phyloP scores from a whole-genome alignment of 2,113 vertebrate genomes.

The Malaclemys terrapin region DNA sequence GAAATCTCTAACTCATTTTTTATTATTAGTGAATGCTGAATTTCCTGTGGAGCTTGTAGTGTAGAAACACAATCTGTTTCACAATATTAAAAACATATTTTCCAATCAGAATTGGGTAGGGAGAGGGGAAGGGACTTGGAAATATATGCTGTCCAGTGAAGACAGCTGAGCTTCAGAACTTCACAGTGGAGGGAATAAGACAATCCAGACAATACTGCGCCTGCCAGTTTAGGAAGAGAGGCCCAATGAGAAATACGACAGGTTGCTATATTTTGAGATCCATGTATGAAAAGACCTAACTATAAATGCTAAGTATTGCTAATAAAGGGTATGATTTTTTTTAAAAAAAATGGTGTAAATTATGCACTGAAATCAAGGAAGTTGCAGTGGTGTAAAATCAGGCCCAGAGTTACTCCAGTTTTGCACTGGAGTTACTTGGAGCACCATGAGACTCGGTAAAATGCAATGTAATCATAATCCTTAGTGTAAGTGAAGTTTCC shows the following conservation, averaged over 20 bases:
- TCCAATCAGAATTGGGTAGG: not conserved
- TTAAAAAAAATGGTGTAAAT: not conserved
- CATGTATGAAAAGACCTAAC: constrained; percentile 36
- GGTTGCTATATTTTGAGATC: constrained; percentile 6
- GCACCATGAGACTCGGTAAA: not conserved
- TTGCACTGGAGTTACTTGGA: not conserved
- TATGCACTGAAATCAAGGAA: not conserved
- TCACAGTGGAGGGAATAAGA: not conserved
- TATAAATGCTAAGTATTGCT: constrained; percentile 36
- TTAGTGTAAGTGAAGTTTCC: constrained; percentile 1
- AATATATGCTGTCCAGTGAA: not conserved
- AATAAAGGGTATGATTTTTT: not conserved
- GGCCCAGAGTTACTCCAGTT: constrained; percentile 14
- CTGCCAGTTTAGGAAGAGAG: not conserved
- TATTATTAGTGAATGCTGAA: constrained; percentile 47
- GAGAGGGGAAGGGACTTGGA: not conserved
- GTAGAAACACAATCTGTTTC: constrained; percentile 35
- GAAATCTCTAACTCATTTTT: constrained; percentile 51
- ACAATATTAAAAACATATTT: constrained; percentile 65
- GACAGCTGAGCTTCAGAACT: not conserved
- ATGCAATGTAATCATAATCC: not conserved
- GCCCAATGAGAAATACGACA: not conserved
- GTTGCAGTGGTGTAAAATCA: not conserved
- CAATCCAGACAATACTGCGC: not conserved
- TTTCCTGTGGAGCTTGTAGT: constrained; percentile 43